Conservation (phyloP, 2,113 vertebrate species). For the Heteronetta atricapilla region DNA sequence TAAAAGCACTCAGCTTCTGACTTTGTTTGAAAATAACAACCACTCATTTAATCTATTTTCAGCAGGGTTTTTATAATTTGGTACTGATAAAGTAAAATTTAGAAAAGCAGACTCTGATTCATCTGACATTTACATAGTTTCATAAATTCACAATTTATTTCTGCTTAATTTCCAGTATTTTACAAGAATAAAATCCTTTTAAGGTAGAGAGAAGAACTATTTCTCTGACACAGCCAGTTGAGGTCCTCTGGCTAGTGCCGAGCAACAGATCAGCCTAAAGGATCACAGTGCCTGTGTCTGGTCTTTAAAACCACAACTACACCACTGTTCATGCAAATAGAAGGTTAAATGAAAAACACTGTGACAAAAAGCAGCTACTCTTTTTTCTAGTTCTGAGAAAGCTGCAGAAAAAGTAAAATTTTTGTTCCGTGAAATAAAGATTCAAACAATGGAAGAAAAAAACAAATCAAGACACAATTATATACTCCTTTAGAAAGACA, state of each 20-base stretch:
- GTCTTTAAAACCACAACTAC: not conserved
- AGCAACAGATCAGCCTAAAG: not conserved
- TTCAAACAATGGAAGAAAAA: not conserved
- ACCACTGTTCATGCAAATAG: not conserved
- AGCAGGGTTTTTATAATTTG: not conserved
- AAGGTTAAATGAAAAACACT: not conserved
- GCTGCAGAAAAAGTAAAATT: not conserved
- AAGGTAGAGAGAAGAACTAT: not conserved
- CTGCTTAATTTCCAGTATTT: not conserved
- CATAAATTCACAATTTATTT: not conserved
- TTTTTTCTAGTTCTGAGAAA: not conserved
- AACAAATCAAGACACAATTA: not conserved
- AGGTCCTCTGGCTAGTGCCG: not conserved
- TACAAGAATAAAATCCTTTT: not conserved
- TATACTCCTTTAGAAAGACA: not conserved
- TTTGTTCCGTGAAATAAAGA: not conserved
- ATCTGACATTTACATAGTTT: not conserved
- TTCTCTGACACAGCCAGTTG: not conserved
- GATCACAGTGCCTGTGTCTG: not conserved
- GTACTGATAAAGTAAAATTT: not conserved
- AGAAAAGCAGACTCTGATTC: not conserved
- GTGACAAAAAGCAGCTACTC: not conserved
- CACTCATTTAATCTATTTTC: not conserved
- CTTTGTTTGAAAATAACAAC: not conserved
- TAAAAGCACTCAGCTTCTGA: not conserved